A percentile compares a stretch with the other conserved stretches of the same genome.
Conservation (phyloP, 2,888 invertebrate genomes). For the Horisme vitalbata region DNA sequence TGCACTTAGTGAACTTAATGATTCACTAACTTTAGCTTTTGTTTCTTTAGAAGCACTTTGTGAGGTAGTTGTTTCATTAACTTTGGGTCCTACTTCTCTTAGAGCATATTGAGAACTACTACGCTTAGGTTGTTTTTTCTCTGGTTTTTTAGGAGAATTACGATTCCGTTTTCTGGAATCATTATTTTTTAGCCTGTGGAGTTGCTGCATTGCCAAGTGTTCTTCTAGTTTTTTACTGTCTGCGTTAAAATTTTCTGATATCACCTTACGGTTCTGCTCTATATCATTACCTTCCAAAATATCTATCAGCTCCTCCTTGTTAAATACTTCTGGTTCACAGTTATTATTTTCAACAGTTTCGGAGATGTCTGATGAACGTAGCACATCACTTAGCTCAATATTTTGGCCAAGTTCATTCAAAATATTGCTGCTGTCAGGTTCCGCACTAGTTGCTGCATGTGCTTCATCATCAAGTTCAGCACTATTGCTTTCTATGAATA, state of each 20-base stretch:
- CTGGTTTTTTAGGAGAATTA: slow-evolving; percentile 31
- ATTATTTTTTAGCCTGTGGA: slow-evolving; percentile 53
- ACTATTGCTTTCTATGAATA: slow-evolving; percentile 65
- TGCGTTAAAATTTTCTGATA: slow-evolving; percentile 33
- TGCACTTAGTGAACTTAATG: background rate
- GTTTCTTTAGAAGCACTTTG: slow-evolving; percentile 13
- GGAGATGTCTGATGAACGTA: slow-evolving; percentile 61
- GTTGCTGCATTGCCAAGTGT: slow-evolving; percentile 66
- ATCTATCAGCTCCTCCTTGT: slow-evolving; percentile 73
- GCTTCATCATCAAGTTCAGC: slow-evolving; percentile 47
- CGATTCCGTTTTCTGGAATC: slow-evolving; percentile 27
- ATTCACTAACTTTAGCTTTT: slow-evolving; percentile 5
- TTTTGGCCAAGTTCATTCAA: slow-evolving; percentile 64
- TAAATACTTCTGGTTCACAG: slow-evolving; percentile 69
- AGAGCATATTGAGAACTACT: slow-evolving; percentile 16
- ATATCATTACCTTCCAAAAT: slow-evolving; percentile 73
- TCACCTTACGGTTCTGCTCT: slow-evolving; percentile 37
- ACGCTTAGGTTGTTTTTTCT: slow-evolving; percentile 35
- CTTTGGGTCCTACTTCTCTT: slow-evolving; percentile 16
- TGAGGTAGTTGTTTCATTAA: slow-evolving; percentile 26
- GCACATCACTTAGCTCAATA: slow-evolving; percentile 69
- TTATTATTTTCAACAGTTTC: slow-evolving; percentile 68
- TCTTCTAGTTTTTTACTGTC: slow-evolving; percentile 52
- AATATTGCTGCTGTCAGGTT: slow-evolving; percentile 50
- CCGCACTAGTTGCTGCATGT: slow-evolving; percentile 36